A percentile compares a stretch with the other conserved stretches of the same genome.
phyloP scores from a whole-genome alignment of 2,113 vertebrate species.

The Laticauda laticaudata region DNA sequence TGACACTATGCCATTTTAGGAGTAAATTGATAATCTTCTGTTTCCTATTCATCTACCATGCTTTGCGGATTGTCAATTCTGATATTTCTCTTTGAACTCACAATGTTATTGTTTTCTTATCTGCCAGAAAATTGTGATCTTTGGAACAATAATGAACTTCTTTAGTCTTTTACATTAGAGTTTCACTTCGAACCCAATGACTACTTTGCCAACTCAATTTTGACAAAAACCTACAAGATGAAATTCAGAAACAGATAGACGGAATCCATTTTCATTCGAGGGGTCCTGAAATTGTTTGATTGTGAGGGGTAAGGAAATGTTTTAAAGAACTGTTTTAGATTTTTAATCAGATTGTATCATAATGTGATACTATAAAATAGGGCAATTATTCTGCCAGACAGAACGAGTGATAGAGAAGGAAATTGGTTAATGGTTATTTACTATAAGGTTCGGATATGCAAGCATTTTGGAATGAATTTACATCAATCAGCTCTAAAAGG shows the following conservation, averaged over 20 bases:
- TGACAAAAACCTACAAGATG: conserved; percentile 98
- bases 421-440: background rate
- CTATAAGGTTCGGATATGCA: background rate
- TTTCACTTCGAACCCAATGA: conserved; percentile 95
- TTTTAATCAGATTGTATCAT: rapidly evolving
- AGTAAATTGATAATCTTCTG: background rate
- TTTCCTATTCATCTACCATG: background rate
- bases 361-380: background rate
- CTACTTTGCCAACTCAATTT: conserved; percentile 89
- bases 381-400: background rate
- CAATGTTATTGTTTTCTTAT: background rate
- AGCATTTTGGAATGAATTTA: background rate
- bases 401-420: background rate
- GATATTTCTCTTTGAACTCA: background rate
- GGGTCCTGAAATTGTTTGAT: conserved; percentile 95
- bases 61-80: background rate
- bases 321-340: background rate
- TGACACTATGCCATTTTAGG: background rate
- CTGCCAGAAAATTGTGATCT: background rate
- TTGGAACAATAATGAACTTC: conserved; percentile 38
- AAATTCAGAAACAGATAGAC: conserved; percentile 89
- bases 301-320: conserved; percentile 89
- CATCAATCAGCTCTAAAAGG: too few relatives aligned
- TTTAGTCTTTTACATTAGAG: conserved; percentile 94
- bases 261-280: conserved; percentile 96